Conservation (phyloP, 2,888 invertebrate genomes). For the Tetragnatha montana region DNA sequence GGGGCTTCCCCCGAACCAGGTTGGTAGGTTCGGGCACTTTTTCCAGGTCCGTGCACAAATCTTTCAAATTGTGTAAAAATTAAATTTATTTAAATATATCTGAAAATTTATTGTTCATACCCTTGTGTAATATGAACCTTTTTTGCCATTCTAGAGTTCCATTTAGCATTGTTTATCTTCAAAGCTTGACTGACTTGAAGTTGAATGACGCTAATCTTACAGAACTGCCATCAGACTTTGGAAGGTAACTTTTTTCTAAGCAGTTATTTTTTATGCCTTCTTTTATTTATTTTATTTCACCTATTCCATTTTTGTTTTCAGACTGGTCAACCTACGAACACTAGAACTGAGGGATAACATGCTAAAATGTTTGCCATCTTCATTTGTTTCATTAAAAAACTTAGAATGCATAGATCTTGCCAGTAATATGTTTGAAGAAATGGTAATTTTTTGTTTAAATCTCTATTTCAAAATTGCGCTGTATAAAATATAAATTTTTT, state of each 20-base stretch:
- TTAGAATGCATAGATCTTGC: slow-evolving; percentile 96
- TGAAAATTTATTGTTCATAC: neutral
- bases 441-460: slow-evolving; percentile 81
- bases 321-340: slow-evolving; percentile 90
- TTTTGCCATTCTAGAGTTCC: slow-evolving; percentile 84
- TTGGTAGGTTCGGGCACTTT: too few relatives aligned
- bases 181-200: slow-evolving; percentile 93
- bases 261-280: neutral
- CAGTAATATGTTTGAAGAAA: slow-evolving; percentile 97
- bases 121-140: neutral
- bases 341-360: slow-evolving; percentile 98
- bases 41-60: too few relatives aligned
- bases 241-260: slow-evolving; percentile 81
- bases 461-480: neutral
- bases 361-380: slow-evolving; percentile 93
- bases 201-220: slow-evolving; percentile 98
- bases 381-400: slow-evolving; percentile 89
- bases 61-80: neutral
- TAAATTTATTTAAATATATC: neutral
- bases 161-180: slow-evolving; percentile 94
- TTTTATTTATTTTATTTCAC: slow-evolving; percentile 2
- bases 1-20: too few relatives aligned
- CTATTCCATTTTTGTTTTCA: slow-evolving; percentile 77
- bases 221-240: slow-evolving; percentile 95
- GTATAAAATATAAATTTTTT: neutral